Percentiles rank a stretch among this genome's conserved stretches.
These are phyloP conservation scores for Standfussiana lucernea DNA, from an alignment of 2,888 invertebrate species.

Conservation along the genomic window DNA sequence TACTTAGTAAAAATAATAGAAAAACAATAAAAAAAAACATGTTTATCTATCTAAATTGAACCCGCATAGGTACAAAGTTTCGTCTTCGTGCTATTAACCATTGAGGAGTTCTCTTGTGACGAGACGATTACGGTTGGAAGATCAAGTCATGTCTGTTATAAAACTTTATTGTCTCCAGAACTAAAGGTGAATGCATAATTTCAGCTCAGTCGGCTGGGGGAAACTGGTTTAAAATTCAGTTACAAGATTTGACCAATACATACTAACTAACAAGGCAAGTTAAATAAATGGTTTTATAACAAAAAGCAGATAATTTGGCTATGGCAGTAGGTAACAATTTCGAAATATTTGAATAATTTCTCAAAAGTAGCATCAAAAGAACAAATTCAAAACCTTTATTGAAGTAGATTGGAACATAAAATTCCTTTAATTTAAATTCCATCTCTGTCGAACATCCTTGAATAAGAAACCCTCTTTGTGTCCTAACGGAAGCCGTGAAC, in stretches of 20 bases:
- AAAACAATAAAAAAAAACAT: neutral
- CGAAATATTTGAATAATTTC: neutral
- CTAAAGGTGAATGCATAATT: neutral
- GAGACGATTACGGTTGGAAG: neutral
- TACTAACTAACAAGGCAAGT: neutral
- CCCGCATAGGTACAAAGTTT: neutral
- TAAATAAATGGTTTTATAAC: neutral
- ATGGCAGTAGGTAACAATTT: neutral
- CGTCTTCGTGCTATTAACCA: neutral
- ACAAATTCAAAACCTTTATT: neutral
- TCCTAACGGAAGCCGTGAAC: slow-evolving; percentile 7
- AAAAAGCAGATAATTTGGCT: neutral
- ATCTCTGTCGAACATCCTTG: neutral
- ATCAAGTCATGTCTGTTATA: neutral
- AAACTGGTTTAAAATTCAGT: neutral
- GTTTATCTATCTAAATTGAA: neutral
- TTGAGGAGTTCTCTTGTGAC: neutral
- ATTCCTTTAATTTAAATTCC: slow-evolving; percentile 5
- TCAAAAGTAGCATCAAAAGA: neutral
- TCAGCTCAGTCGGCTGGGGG: neutral
- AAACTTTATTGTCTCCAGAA: neutral
- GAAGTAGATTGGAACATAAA: neutral
- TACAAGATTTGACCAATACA: no score
- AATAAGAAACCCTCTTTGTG: slow-evolving; percentile 9
- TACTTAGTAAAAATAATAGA: neutral